Percentiles rank a stretch among this genome's conserved stretches.
Evolutionary conservation across 2,113 vertebrate species (phyloP).

Genomic region (Drymodes brunneopygia): DNA sequence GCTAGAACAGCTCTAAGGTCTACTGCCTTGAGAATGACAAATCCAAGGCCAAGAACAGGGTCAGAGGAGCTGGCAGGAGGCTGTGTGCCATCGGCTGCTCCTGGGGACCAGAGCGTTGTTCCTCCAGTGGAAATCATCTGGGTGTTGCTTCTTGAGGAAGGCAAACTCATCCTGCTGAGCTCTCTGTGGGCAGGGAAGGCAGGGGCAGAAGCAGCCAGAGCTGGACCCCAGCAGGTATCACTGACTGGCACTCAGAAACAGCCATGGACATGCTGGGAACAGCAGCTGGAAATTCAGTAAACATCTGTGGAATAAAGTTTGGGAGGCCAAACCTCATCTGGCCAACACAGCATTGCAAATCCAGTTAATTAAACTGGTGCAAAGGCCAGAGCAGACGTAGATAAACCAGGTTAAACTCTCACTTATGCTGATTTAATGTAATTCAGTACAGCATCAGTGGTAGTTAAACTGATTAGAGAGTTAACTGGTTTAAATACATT

Average conservation of each 20-base stretch:
- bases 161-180: background rate
- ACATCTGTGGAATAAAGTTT: background rate
- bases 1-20: background rate
- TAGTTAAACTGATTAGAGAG: constrained; percentile 23
- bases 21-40: background rate
- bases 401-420: constrained; percentile 51
- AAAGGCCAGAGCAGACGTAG: background rate
- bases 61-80: background rate
- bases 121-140: background rate
- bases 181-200: background rate
- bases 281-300: background rate
- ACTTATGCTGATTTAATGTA: background rate
- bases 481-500: constrained; percentile 26
- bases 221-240: background rate
- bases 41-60: background rate
- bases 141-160: background rate
- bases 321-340: background rate
- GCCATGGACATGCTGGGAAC: background rate
- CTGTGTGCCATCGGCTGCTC: accelerated
- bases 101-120: background rate
- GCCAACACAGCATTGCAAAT: background rate
- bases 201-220: background rate
- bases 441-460: background rate
- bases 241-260: accelerated
- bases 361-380: background rate